Base-by-base conservation (phyloP, 2,888 invertebrate species). In the Epinotia demarniana region DNA sequence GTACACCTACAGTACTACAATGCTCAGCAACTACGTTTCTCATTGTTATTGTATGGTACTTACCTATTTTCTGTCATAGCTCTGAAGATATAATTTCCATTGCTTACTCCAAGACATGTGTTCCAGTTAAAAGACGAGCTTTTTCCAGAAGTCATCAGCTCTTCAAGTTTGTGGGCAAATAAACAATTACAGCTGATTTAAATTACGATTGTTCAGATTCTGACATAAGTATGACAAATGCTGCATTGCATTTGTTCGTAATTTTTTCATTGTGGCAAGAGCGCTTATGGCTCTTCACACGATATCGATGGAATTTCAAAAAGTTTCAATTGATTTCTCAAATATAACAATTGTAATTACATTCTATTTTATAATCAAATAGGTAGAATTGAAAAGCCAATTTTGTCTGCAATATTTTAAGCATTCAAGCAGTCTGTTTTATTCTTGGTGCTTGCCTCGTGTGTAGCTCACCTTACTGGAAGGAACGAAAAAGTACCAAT, bases 11-110 rank as follows among this genome's bases (percentile, higher is more conserved):
- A 39, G 9, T 39, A 39, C 39, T 9, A 33, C 57, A 23, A 58
- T 43, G 13, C 13, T 13, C n/a, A 33, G 66, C 43, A 67, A 55
- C 13, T n/a, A 79, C 58, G 72, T 74, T 67, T 27, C 27, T 53
- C 60, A 70, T 72, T 76, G 64, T 73, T 73, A 60, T 61, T 72
- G 57, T 64, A 55, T 63, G 43, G 71, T 68, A 83, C 77, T 67
- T 86, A 93, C 93, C 92, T 92, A 89, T 94, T 94, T 84, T 90
- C 93, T 89, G 93, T 89, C 93, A 94, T 93, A 83, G 81, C 88
- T 86, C 85, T 85, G 81, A 85, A 83, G 78, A 85, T 79, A 84
- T 84, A 83, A 84, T 87, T 87, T 77, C 87, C 92, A 92, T 92
- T 89, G 86, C 85, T 88, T 75, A 71, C 63, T 79, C 82, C 88